Evolutionary conservation across 2,797 vertebrate genomes (phyloP).

Genomic region (Coreius guichenoti): DNA sequence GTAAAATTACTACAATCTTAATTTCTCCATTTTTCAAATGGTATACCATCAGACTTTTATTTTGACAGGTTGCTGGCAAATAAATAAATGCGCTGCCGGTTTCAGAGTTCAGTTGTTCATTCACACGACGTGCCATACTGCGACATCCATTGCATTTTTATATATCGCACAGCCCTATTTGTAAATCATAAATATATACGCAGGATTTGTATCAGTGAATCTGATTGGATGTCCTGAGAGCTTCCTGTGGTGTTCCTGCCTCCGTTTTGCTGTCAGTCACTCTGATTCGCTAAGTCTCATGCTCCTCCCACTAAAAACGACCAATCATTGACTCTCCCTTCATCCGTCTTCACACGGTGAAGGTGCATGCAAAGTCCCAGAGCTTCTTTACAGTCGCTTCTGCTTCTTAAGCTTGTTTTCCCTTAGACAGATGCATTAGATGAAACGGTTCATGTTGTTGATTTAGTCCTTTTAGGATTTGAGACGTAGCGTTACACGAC

Average conservation of each 20-base stretch:
- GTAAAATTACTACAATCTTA: not conserved
- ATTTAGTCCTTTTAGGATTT: not conserved
- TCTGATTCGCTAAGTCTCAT: slow-evolving; percentile 72
- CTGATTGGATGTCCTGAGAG: slow-evolving; percentile 46
- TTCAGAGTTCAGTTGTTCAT: not conserved
- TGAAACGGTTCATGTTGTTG: not conserved
- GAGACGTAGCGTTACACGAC: not conserved
- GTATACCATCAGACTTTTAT: not conserved
- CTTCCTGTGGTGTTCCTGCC: slow-evolving; percentile 63
- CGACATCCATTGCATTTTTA: not conserved
- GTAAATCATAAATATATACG: not conserved
- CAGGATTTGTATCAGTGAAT: slow-evolving; percentile 24
- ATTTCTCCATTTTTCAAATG: not conserved
- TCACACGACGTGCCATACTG: not conserved
- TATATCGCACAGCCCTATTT: not conserved
- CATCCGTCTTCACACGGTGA: slow-evolving; percentile 73
- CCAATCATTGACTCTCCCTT: slow-evolving; percentile 67
- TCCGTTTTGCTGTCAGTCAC: slow-evolving; percentile 66
- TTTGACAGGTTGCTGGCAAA: not conserved
- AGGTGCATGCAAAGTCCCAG: slow-evolving; percentile 75
- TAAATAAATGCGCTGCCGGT: not conserved
- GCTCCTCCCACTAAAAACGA: slow-evolving; percentile 71
- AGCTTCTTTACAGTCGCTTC: slow-evolving; percentile 60
- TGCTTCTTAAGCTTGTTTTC: not conserved
- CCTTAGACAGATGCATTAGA: not conserved